A percentile compares a stretch with the other conserved stretches of the same genome.
These are phyloP conservation scores for Hirundichthys speculiger DNA, from an alignment of 2,113 vertebrate species.

Conservation along the genomic window DNA sequence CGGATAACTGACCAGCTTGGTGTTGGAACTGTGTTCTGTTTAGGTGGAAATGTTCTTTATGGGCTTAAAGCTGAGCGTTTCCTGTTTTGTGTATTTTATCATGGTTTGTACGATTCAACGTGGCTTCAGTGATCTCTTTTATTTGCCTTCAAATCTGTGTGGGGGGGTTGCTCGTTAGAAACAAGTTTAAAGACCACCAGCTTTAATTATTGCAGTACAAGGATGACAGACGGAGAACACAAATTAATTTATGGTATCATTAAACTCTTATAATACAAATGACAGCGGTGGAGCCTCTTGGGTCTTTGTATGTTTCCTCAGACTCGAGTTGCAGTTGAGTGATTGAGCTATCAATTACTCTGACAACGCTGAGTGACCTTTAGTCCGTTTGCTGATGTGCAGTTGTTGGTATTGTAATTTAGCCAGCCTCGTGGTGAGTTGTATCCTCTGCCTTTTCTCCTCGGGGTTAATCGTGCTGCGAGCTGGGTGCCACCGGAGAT, in stretches of 20 bases:
- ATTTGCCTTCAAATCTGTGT: no score
- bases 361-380: slow-evolving; percentile 2
- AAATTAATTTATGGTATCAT: background rate
- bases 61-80: no score
- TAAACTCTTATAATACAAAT: no score
- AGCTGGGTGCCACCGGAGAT: slow-evolving; percentile 26
- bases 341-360: slow-evolving; percentile 28
- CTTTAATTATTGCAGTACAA: background rate
- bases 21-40: no score
- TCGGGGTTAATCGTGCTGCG: slow-evolving; percentile 46
- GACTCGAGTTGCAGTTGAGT: background rate
- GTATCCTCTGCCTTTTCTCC: slow-evolving; percentile 21
- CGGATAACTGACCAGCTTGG: no score
- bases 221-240: no score
- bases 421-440: slow-evolving; percentile 15
- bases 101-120: no score
- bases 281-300: background rate
- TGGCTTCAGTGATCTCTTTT: no score
- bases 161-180: no score
- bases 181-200: background rate
- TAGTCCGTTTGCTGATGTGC: slow-evolving; percentile 27
- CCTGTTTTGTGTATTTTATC: no score
- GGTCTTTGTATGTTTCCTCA: background rate
- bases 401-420: slow-evolving; percentile 53
- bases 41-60: no score